Percentiles rank a stretch among this genome's conserved stretches.
phyloP scores from a whole-genome alignment of 2,113 vertebrate genomes.

The Paracanthobrama guichenoti region DNA sequence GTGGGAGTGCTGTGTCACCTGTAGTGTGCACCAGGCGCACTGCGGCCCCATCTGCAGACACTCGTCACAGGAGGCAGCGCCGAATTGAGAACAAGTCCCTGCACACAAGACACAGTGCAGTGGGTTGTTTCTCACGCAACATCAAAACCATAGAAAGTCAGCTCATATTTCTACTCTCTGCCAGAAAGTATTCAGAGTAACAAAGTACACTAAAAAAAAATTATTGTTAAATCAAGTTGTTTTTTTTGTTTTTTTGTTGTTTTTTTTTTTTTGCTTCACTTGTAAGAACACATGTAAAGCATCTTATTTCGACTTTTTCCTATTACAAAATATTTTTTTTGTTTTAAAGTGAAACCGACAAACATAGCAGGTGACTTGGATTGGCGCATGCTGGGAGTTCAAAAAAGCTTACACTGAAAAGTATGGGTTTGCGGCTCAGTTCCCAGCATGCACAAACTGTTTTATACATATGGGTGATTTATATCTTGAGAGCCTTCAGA shows the following conservation, averaged over 20 bases:
- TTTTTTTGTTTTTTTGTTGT: not conserved
- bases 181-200: not conserved
- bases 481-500: not conserved
- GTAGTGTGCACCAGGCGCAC: slow-evolving; percentile 94
- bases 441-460: not conserved
- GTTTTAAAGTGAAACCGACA: not conserved
- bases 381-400: not conserved
- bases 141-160: slow-evolving; percentile 3
- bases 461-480: too few relatives aligned
- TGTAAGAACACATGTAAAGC: not conserved
- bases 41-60: slow-evolving; percentile 87
- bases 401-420: not conserved
- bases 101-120: slow-evolving; percentile 15
- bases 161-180: not conserved
- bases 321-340: not conserved
- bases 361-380: not conserved
- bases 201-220: not conserved
- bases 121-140: slow-evolving; percentile 32
- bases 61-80: slow-evolving; percentile 83
- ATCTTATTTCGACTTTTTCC: not conserved
- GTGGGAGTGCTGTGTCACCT: slow-evolving; percentile 75
- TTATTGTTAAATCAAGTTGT: not conserved
- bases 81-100: slow-evolving; percentile 84
- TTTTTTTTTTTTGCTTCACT: not conserved
- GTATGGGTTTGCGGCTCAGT: not conserved